A percentile compares a stretch with the other conserved stretches of the same genome.
Conservation (phyloP, 1,140 invertebrate species). For the Augochlora pura region DNA sequence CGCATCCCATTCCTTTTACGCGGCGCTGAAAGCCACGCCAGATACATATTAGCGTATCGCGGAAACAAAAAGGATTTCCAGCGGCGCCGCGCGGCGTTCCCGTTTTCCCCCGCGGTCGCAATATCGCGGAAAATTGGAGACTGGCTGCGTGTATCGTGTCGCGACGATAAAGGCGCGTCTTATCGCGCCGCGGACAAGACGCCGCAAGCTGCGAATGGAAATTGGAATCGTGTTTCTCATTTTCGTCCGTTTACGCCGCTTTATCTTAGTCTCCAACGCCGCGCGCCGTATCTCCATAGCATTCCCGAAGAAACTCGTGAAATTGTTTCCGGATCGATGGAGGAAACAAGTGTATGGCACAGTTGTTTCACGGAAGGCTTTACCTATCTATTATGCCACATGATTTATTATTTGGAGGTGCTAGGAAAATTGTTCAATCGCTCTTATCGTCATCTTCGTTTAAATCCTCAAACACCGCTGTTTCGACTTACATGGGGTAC, state of each 20-base stretch:
- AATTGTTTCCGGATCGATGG: too few species aligned
- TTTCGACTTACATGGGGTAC: too few species aligned
- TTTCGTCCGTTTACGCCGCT: slow-evolving; percentile 5
- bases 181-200: not conserved
- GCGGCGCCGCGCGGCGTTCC: not conserved
- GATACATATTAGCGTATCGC: slow-evolving; percentile 25
- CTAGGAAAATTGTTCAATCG: too few species aligned
- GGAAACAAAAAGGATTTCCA: slow-evolving; percentile 18
- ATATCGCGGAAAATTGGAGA: slow-evolving; percentile 38
- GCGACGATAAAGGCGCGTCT: slow-evolving; percentile 23
- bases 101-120: not conserved
- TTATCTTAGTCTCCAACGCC: not conserved
- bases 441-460: too few species aligned
- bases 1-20: slow-evolving; percentile 6
- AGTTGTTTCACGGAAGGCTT: too few species aligned
- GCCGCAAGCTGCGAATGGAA: not conserved
- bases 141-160: slow-evolving; percentile 5
- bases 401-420: too few species aligned
- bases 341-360: too few species aligned
- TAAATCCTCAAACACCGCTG: too few species aligned
- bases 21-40: slow-evolving; percentile 1
- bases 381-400: too few species aligned
- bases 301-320: too few species aligned
- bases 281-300: not conserved
- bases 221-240: slow-evolving; percentile 5